Base-by-base conservation (phyloP, 1,140 invertebrate species). In the Pantala flavescens region DNA sequence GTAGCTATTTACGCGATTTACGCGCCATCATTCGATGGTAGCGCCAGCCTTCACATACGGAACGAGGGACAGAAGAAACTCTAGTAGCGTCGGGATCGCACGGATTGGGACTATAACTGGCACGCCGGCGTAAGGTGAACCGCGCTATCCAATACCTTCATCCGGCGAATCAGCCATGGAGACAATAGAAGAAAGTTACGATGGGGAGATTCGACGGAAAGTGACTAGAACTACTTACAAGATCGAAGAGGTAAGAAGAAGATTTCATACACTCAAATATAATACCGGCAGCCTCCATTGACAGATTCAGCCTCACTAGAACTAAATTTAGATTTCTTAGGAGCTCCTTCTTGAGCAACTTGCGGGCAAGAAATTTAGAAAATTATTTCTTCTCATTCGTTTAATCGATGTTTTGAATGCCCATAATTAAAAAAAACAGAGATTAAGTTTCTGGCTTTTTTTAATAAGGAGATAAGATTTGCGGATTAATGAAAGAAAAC, bases 111-210 rank as follows among this genome's bases (percentile, higher is more conserved):
- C n/a, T 63, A 36, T 36, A 63, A 63, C 49, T 19, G 49, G 49
- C 49, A 63, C 49, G 49, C 49, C 49, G 49, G 49, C 49, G 49
- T 63, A 63, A 16, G 49, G 49, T 63, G 49, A 63, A 63, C 49
- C 49, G 49, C 49, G 49, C 49, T 63, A 63, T 63, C 49, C n/a
- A 63, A 63, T 63, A 63, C 49, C 49, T 16, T 63, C 14, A 21
- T 63, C 49, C 49, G 49, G 49, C 49, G 49, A 63, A 19, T 63
- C 49, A 63, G n/a, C 16, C 49, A 63, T 63, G 49, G 49, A 63
- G 49, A 63, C 49, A 63, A n/a, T 72, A 23, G 42, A 72, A 36
- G 71, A 72, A 72, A 72, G 24, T 72, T 72, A 36, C 71, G 71
- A 72, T 28, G 71, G 71, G n/a, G 71, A 42, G 28, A 72, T 72